Conservation (phyloP, 1,140 invertebrate genomes). For the Ptiloglossa arizonensis region DNA sequence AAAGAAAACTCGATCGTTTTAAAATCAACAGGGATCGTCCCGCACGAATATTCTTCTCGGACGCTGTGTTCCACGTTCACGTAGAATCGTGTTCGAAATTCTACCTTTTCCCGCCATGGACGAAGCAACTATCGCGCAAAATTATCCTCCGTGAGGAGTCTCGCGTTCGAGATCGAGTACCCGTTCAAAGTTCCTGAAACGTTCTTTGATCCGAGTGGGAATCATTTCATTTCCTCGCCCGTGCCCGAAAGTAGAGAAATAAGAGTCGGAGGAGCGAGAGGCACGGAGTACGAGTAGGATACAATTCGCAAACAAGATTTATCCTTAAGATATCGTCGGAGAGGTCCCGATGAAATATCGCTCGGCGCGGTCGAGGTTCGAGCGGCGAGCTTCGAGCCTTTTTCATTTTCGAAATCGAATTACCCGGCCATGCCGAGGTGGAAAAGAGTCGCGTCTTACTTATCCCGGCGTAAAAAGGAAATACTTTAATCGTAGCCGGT, state of each 20-base stretch:
- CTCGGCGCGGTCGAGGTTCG: no score
- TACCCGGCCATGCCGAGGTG: constrained; percentile 14
- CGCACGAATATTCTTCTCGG: no score
- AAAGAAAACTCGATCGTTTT: no score
- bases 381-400: constrained; percentile 28
- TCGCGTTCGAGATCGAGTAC: no score
- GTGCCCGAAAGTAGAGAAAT: not conserved
- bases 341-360: constrained; percentile 26
- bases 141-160: no score
- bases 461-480: constrained; percentile 37
- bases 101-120: no score
- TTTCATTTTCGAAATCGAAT: constrained; percentile 50
- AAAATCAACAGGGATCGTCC: no score
- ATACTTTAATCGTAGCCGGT: constrained; percentile 49
- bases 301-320: constrained; percentile 49
- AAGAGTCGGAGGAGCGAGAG: not conserved
- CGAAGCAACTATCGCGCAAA: no score
- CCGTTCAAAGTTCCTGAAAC: no score
- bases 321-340: constrained; percentile 12
- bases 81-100: no score
- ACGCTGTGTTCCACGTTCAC: no score
- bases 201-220: constrained; percentile 24
- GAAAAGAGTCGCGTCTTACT: constrained; percentile 22
- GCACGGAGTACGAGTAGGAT: no score
- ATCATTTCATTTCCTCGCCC: constrained; percentile 23